Evolutionary conservation across 37 sponge, comb jelly and placozoan species (phyloP).

Genomic region (Diacarnus erythraeanus): DNA sequence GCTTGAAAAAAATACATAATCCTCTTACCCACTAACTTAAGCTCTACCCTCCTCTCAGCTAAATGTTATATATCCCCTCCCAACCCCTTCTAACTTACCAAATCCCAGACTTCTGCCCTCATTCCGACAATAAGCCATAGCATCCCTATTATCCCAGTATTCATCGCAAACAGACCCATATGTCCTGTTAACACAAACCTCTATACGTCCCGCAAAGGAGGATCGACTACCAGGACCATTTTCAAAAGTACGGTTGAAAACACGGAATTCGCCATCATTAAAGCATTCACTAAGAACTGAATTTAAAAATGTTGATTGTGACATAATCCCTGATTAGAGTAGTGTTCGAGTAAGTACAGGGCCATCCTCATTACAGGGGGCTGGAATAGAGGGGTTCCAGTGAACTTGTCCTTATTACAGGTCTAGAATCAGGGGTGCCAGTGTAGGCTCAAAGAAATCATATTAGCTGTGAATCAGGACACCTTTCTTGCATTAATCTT

Average conservation of each 20-base stretch:
- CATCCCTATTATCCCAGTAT: not conserved
- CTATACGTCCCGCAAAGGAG: not conserved
- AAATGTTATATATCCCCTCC: too few relatives aligned
- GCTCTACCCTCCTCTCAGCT: too few relatives aligned
- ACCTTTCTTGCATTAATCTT: too few relatives aligned
- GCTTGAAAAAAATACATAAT: too few relatives aligned
- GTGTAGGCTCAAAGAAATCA: too few relatives aligned
- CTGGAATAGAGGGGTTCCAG: not conserved
- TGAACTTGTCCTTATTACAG: too few relatives aligned
- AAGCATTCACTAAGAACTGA: not conserved
- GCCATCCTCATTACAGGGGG: not conserved
- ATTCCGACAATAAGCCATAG: not conserved
- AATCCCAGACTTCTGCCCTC: not conserved
- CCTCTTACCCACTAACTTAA: too few relatives aligned
- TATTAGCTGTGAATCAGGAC: too few relatives aligned
- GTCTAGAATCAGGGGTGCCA: too few relatives aligned
- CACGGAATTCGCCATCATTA: not conserved
- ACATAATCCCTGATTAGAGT: not conserved
- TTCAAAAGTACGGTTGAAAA: not conserved
- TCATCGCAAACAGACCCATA: conserved; percentile 18
- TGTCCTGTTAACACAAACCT: not conserved
- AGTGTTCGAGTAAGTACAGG: too few relatives aligned
- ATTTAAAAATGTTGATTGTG: not conserved
- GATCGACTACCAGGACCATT: not conserved
- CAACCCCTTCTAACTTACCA: not conserved